A percentile compares a stretch with the other conserved stretches of the same genome.
Conservation (phyloP, 2,113 vertebrate species). For the Atrichornis clamosus region DNA sequence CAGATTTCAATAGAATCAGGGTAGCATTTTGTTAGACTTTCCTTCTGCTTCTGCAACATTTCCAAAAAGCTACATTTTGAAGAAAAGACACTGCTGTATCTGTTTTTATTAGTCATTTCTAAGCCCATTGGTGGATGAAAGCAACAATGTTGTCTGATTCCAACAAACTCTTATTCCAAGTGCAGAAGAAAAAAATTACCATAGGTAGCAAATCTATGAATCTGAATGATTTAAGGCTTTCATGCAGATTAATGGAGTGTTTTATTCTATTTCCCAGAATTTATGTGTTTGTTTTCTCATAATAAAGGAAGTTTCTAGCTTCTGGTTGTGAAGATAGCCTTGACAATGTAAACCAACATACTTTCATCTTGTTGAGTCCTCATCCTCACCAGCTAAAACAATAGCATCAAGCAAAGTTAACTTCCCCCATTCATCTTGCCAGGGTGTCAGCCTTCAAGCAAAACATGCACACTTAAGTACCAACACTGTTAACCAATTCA, state of each 20-base stretch:
- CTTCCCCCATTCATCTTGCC: constrained; percentile 64
- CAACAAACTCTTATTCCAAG: background rate
- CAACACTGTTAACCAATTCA: constrained; percentile 56
- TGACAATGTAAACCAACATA: constrained; percentile 67
- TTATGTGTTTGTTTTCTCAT: constrained; percentile 64
- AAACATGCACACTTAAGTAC: constrained; percentile 38
- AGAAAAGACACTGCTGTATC: background rate
- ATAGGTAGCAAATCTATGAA: background rate
- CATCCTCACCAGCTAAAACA: constrained; percentile 65
- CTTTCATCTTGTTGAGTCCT: constrained; percentile 58
- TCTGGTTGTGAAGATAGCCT: constrained; percentile 69
- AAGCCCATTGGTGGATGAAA: background rate
- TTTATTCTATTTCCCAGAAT: constrained; percentile 62
- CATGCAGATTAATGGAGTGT: constrained; percentile 31
- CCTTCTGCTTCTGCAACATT: background rate
- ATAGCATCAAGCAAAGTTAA: constrained; percentile 63
- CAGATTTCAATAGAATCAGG: background rate
- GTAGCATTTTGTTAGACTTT: background rate
- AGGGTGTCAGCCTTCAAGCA: constrained; percentile 53
- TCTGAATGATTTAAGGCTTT: constrained; percentile 42
- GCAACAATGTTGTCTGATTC: background rate
- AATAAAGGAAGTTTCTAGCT: constrained; percentile 70
- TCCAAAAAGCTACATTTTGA: background rate
- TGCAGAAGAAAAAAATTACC: background rate
- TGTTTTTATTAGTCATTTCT: background rate